Base-by-base conservation (phyloP, 2,113 vertebrate genomes). In the Corythoichthys intestinalis region DNA sequence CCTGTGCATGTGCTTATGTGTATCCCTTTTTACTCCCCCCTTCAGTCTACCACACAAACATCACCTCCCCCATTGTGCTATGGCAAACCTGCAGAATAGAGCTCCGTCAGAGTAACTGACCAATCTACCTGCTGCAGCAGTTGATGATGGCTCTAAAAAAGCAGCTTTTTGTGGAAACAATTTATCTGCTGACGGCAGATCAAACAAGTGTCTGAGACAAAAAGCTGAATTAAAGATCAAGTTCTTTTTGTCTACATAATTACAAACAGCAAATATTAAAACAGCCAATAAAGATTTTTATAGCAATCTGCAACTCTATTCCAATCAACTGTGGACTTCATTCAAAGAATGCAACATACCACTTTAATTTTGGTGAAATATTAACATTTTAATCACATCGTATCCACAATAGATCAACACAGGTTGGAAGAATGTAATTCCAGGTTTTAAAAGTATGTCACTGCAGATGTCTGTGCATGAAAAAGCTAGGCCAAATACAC, bases 41-140 rank as follows among this genome's bases (percentile, higher is more conserved):
- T 38, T 3, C 44, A 61, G 34, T 17, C 59, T n/a, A 15, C 35
- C 69, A 47, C 65, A 57, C 67, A 62, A 10, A 57, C 70, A 63
- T 72, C 74, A 63, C 71, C 67, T 64, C 52, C 60, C 70, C 49
- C 0, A 39, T 13, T 46, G 68, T 74, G 72, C 69, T 52, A 75
- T 73, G 73, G 79, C 76, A 49, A 14, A 72, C 17, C 62, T 58
- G 76, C 84, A 88, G 83, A 87, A 87, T 86, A 60, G 72, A 56
- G 77, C 53, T 61, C 83, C 80, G 86, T 87, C 84, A 82, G 67
- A 1, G 74, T 86, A 90, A 90, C 85, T 86, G 86, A 79, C 61
- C 86, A 86, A 88, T 88, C 84, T 85, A 81, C 71, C 44, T 39
- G 75, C 79, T 66, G 86, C 78, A 47, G 70, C 67, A 50, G 73